These are phyloP conservation scores for Lasiommata megera DNA, from an alignment of 2,888 invertebrate genomes.

Conservation along the genomic window DNA sequence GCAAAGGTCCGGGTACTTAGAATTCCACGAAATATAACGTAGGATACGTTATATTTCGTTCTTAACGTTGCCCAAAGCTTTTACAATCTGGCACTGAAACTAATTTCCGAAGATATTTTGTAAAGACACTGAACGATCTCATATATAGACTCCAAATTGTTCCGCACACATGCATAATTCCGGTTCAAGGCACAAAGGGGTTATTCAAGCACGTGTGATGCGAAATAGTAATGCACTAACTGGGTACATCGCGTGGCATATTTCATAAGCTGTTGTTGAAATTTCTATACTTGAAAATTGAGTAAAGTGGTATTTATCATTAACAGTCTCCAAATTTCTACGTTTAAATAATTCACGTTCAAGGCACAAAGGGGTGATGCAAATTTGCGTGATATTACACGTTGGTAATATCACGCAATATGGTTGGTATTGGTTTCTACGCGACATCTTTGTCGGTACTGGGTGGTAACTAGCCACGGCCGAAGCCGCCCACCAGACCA, in stretches of 20 bases:
- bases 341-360: too few species aligned
- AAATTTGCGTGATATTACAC: too few species aligned
- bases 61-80: neutral
- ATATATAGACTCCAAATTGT: neutral
- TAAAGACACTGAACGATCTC: neutral
- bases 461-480: too few species aligned
- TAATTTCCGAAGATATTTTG: neutral
- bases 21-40: too few species aligned
- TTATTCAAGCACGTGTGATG: neutral
- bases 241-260: neutral
- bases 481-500: too few species aligned
- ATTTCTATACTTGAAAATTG: neutral
- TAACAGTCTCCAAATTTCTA: too few species aligned
- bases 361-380: neutral
- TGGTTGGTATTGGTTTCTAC: too few species aligned
- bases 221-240: conserved; percentile 2
- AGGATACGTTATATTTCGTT: too few species aligned
- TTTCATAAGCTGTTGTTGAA: neutral
- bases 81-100: neutral
- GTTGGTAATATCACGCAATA: too few species aligned
- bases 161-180: neutral
- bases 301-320: too few species aligned
- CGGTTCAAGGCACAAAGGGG: neutral
- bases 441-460: too few species aligned
- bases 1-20: too few species aligned